These are phyloP conservation scores for Taphrorychus bicolor DNA, from an alignment of 2,888 invertebrate species.

Conservation along the genomic window DNA sequence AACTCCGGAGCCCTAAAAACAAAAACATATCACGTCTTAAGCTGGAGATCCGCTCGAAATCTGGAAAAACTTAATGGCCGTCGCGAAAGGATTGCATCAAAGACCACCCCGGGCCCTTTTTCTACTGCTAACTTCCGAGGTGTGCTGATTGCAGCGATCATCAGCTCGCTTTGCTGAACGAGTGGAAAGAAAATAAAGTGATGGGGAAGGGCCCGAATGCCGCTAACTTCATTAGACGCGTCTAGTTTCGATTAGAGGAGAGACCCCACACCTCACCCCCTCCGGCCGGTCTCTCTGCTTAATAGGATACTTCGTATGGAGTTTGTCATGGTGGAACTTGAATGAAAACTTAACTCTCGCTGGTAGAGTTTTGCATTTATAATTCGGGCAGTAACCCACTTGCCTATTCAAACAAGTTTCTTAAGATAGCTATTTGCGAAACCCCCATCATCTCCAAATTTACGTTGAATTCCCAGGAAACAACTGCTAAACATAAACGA, in stretches of 20 bases:
- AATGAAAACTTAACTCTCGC: no score
- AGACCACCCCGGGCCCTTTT: constrained; percentile 33
- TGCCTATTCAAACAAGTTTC: no score
- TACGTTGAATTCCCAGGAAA: background rate
- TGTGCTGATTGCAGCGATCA: constrained; percentile 40
- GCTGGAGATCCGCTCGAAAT: constrained; percentile 10
- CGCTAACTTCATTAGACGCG: constrained; percentile 28
- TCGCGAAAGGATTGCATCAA: constrained; percentile 30
- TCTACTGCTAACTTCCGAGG: constrained; percentile 37
- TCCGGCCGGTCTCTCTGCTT: constrained; percentile 2
- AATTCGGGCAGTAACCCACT: no score
- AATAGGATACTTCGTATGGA: constrained; percentile 23
- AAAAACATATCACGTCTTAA: constrained; percentile 20
- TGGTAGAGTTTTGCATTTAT: no score
- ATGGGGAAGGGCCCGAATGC: constrained; percentile 21
- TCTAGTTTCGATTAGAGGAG: constrained; percentile 24
- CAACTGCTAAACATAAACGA: constrained; percentile 6
- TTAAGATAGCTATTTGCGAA: no score
- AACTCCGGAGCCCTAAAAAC: background rate
- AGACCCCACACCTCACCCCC: background rate
- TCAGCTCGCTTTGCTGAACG: constrained; percentile 36
- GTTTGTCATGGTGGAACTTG: background rate
- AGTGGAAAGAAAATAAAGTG: constrained; percentile 33
- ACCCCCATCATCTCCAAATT: no score
- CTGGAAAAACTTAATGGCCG: constrained; percentile 26